These are phyloP conservation scores for Grallaria varia DNA, from an alignment of 2,113 vertebrate species.

Conservation along the genomic window DNA sequence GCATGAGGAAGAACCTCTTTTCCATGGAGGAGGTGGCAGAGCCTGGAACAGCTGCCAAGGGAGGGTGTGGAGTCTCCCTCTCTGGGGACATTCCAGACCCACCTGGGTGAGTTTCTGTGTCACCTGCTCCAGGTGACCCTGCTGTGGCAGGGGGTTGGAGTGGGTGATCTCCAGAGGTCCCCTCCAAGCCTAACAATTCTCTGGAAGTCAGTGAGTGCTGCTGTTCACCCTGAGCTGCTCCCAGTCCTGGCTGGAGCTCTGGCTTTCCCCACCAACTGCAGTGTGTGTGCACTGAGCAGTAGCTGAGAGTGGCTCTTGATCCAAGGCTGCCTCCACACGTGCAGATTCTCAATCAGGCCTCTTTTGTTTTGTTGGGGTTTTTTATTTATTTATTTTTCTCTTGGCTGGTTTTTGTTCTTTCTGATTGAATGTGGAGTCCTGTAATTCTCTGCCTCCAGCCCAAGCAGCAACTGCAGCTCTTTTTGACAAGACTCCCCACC, in stretches of 20 bases:
- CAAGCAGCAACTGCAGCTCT: conserved; percentile 57
- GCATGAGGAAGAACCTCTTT: accelerated
- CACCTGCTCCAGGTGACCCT: background rate
- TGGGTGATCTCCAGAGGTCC: background rate
- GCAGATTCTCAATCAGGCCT: conserved; percentile 60
- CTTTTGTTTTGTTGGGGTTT: conserved; percentile 60
- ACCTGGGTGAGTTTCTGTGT: background rate
- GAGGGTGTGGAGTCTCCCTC: background rate
- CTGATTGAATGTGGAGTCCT: conserved; percentile 33
- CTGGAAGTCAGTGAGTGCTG: accelerated
- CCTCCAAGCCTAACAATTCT: accelerated
- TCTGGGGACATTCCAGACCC: background rate
- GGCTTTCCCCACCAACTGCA: background rate
- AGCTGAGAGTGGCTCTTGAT: background rate
- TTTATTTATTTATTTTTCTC: background rate
- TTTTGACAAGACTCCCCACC: conserved; percentile 53
- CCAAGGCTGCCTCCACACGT: conserved; percentile 3
- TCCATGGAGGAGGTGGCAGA: background rate
- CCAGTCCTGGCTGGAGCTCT: background rate
- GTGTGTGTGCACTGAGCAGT: background rate
- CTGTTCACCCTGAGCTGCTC: background rate
- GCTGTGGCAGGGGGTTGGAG: background rate
- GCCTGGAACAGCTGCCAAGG: background rate
- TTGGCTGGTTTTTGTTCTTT: conserved; percentile 29
- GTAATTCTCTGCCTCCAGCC: conserved; percentile 56